Evolutionary conservation across 2,113 vertebrate genomes (phyloP).

Genomic region (Chaetura pelagica): DNA sequence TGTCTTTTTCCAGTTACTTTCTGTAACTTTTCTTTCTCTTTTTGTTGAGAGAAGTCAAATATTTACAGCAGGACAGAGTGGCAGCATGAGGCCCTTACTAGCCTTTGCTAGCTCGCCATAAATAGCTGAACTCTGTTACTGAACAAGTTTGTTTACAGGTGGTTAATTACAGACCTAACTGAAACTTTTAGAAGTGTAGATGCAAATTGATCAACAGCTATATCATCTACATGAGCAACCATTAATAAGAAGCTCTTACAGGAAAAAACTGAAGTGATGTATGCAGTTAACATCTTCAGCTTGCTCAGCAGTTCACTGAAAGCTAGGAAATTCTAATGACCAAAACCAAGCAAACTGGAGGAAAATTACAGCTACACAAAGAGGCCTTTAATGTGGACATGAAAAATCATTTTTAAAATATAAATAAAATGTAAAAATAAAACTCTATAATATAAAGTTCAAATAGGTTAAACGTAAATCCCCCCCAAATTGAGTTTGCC

Average conservation of each 20-base stretch:
- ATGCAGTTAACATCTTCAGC: constrained; percentile 66
- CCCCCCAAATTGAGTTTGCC: background rate
- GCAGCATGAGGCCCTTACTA: background rate
- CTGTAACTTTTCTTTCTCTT: too few relatives aligned
- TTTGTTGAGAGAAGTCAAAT: background rate
- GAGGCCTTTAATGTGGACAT: background rate
- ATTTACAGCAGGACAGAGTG: background rate
- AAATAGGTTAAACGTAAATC: background rate
- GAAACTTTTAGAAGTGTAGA: constrained; percentile 54
- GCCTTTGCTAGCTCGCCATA: background rate
- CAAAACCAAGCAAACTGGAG: background rate
- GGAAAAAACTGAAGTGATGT: constrained; percentile 56
- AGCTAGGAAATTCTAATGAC: constrained; percentile 36
- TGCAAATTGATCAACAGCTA: constrained; percentile 65
- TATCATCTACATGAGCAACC: constrained; percentile 33
- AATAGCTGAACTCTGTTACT: constrained; percentile 10
- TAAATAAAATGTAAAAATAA: background rate
- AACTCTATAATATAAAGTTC: background rate
- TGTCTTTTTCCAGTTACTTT: constrained; percentile 15
- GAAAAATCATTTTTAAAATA: background rate
- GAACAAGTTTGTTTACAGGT: constrained; percentile 53
- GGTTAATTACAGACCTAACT: constrained; percentile 58
- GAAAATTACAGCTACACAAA: background rate
- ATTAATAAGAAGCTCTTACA: constrained; percentile 60
- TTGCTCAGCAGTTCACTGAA: constrained; percentile 69